These are phyloP conservation scores for Heliornis fulica DNA, from an alignment of 2,113 vertebrate species.

Conservation along the genomic window DNA sequence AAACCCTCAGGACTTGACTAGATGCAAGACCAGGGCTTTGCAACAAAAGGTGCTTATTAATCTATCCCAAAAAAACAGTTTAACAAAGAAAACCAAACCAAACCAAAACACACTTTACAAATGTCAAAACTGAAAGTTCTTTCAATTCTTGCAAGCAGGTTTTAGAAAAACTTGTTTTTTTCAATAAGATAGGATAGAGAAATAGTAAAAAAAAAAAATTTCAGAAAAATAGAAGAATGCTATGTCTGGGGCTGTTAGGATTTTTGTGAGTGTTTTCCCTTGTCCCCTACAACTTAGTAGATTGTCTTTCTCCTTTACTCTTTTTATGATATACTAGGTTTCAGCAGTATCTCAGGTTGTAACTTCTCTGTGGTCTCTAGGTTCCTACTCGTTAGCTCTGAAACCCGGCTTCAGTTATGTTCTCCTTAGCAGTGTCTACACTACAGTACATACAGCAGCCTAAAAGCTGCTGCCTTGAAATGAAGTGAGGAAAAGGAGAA, in stretches of 20 bases:
- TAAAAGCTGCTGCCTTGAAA: not conserved
- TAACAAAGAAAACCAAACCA: not conserved
- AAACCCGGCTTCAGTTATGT: not conserved
- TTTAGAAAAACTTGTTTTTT: not conserved
- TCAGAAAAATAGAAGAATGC: not conserved
- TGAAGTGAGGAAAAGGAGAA: not conserved
- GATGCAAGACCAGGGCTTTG: not conserved
- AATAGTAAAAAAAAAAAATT: not conserved
- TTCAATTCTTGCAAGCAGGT: fast-evolving
- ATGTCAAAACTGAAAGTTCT: fast-evolving
- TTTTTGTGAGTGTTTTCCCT: not conserved
- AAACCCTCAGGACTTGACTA: fast-evolving
- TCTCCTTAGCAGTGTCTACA: not conserved
- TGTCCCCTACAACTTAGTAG: not conserved
- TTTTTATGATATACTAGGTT: not conserved
- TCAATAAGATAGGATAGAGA: not conserved
- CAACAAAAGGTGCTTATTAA: not conserved
- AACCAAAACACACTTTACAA: not conserved
- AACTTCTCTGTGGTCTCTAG: not conserved
- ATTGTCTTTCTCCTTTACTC: not conserved
- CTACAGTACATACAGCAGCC: not conserved
- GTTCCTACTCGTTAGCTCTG: not conserved
- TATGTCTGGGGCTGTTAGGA: fast-evolving
- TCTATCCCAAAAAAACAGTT: not conserved
- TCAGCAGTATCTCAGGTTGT: not conserved